These are phyloP conservation scores for Pyrgilauda ruficollis DNA, from an alignment of 2,113 vertebrate species.

Conservation along the genomic window DNA sequence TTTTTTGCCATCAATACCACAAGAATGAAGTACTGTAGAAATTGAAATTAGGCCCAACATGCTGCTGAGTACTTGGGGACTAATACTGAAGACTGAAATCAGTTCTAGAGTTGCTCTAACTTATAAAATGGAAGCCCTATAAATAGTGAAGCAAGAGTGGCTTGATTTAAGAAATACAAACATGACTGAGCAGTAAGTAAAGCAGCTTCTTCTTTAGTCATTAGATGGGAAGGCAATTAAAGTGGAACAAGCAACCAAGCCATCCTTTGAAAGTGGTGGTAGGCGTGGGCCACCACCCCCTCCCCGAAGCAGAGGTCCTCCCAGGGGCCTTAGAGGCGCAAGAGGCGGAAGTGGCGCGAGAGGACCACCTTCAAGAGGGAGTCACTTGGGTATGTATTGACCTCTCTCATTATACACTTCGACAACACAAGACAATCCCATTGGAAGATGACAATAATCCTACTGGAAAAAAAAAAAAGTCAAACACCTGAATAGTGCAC, in stretches of 20 bases:
- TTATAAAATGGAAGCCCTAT: conserved; percentile 52
- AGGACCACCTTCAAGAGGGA: conserved; percentile 89
- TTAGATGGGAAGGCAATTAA: conserved; percentile 97
- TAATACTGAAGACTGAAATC: conserved; percentile 64
- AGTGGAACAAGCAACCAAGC: conserved; percentile 97
- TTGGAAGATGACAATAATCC: conserved; percentile 65
- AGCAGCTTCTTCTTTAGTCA: conserved; percentile 77
- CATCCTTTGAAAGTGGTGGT: conserved; percentile 88
- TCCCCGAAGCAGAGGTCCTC: conserved; percentile 87
- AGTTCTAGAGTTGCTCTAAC: conserved; percentile 63
- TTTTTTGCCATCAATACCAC: conserved; percentile 51
- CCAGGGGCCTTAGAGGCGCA: conserved; percentile 86
- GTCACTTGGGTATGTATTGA: conserved; percentile 77
- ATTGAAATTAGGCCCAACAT: conserved; percentile 51
- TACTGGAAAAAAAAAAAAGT: conserved; percentile 65
- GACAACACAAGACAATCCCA: conserved; percentile 55
- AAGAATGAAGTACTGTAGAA: conserved; percentile 57
- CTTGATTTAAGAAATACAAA: conserved; percentile 59
- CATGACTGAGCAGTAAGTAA: conserved; percentile 60
- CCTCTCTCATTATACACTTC: conserved; percentile 62
- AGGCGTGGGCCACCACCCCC: conserved; percentile 87
- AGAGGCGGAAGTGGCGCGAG: conserved; percentile 87
- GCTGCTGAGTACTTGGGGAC: conserved; percentile 57
- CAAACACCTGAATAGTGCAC: conserved; percentile 54
- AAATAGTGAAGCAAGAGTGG: conserved; percentile 51